Evolutionary conservation across 2,888 invertebrate species (phyloP).

Genomic region (Drosophila mulleri): DNA sequence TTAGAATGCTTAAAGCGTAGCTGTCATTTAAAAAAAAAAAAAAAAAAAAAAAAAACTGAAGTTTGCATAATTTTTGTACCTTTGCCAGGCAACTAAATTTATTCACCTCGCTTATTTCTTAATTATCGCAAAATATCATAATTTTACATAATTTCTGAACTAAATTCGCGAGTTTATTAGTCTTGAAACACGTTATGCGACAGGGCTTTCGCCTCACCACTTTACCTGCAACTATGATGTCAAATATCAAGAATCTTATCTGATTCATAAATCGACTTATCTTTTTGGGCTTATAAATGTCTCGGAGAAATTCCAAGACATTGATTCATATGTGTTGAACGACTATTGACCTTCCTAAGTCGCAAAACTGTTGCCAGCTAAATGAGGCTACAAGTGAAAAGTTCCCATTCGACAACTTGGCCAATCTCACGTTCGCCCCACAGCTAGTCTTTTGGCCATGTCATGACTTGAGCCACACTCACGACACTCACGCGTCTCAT

Average conservation of each 20-base stretch:
- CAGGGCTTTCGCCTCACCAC: background rate
- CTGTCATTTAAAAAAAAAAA: too few relatives aligned
- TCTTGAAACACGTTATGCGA: background rate
- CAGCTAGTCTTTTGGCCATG: background rate
- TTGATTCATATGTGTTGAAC: constrained; percentile 3
- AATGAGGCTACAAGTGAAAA: constrained; percentile 16
- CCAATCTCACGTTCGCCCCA: constrained; percentile 23
- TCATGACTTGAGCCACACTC: constrained; percentile 16
- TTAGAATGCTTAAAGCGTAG: too few relatives aligned
- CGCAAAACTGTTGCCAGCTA: background rate
- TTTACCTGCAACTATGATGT: constrained; percentile 2
- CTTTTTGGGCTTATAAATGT: constrained; percentile 1
- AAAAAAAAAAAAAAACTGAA: too few relatives aligned
- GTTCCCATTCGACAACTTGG: constrained; percentile 5
- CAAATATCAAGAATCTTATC: constrained; percentile 9
- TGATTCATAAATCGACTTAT: constrained; percentile 11
- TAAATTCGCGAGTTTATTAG: background rate
- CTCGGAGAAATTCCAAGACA: background rate
- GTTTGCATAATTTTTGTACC: too few relatives aligned
- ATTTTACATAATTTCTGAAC: background rate
- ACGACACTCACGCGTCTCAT: constrained; percentile 28
- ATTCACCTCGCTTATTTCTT: too few relatives aligned
- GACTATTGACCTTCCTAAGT: constrained; percentile 6
- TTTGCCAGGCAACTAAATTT: too few relatives aligned
- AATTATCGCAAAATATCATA: background rate